These are phyloP conservation scores for Pseudomyrmex concolor DNA, from an alignment of 1,140 invertebrate species.

Conservation along the genomic window DNA sequence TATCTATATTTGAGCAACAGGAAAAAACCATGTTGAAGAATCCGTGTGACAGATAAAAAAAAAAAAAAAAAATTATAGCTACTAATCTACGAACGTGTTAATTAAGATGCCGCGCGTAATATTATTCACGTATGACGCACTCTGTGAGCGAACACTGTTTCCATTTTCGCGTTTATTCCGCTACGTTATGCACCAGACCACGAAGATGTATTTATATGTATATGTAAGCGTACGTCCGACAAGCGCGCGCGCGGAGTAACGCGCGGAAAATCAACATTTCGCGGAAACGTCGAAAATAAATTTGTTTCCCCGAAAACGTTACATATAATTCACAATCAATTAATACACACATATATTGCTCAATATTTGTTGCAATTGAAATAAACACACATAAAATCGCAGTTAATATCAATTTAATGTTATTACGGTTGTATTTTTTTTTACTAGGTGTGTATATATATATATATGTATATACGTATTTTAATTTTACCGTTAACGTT, in stretches of 20 bases:
- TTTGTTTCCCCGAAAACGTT: not conserved
- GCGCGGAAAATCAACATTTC: slow-evolving; percentile 39
- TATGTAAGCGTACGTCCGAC: not conserved
- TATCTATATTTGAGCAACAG: not conserved
- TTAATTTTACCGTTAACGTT: not conserved
- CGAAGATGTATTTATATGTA: slow-evolving; percentile 38
- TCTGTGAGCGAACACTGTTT: not conserved
- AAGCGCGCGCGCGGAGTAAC: not conserved
- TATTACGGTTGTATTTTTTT: not conserved
- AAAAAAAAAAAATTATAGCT: slow-evolving; percentile 32
- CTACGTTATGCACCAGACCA: slow-evolving; percentile 34
- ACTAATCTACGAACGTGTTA: slow-evolving; percentile 19
- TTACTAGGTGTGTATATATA: not conserved
- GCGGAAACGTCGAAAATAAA: slow-evolving; percentile 13
- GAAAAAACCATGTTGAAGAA: not conserved
- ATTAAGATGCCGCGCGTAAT: slow-evolving; percentile 49
- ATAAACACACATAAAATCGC: not conserved
- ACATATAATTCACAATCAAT: slow-evolving; percentile 2
- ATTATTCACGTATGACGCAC: not conserved
- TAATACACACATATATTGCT: not conserved
- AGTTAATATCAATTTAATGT: not conserved
- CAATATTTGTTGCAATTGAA: not conserved
- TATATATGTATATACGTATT: not conserved
- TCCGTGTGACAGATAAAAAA: not conserved
- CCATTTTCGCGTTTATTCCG: slow-evolving; percentile 33